These are phyloP conservation scores for Lepus townsendii DNA, from an alignment of 2,797 vertebrate species.

Conservation along the genomic window DNA sequence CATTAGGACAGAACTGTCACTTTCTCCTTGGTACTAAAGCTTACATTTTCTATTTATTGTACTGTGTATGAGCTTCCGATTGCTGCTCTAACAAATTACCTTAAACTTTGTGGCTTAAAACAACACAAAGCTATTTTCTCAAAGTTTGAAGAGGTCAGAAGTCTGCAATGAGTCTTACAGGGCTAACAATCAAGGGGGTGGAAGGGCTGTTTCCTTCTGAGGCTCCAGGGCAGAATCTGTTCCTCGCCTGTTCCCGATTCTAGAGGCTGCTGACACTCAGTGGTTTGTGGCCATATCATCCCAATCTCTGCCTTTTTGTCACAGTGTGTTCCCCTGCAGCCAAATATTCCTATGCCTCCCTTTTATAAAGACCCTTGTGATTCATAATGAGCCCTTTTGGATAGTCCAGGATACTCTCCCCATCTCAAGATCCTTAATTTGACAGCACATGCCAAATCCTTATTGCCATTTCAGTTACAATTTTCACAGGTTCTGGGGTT, in stretches of 20 bases:
- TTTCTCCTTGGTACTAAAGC: neutral
- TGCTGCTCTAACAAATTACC: neutral
- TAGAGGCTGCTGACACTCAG: neutral
- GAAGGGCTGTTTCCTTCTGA: neutral
- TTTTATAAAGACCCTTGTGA: conserved; percentile 24
- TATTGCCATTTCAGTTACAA: conserved; percentile 19
- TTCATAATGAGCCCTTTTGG: neutral
- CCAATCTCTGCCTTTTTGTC: neutral
- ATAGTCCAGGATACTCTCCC: conserved; percentile 12
- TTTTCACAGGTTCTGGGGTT: neutral
- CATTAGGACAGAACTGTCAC: too few relatives aligned
- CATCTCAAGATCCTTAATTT: conserved; percentile 28
- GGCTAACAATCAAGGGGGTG: neutral
- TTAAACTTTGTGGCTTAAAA: neutral
- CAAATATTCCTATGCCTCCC: neutral
- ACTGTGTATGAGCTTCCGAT: neutral
- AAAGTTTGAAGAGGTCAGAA: conserved; percentile 10
- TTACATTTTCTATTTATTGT: neutral
- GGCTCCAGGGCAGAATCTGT: neutral
- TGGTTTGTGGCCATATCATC: neutral
- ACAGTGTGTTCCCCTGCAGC: neutral
- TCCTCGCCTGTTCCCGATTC: neutral
- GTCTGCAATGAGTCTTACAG: neutral
- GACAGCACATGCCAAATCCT: neutral
- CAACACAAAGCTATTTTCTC: neutral